Percentiles rank a stretch among this genome's conserved stretches.
Conservation (phyloP, 1,140 invertebrate species). For the Trichonephila inaurata region DNA sequence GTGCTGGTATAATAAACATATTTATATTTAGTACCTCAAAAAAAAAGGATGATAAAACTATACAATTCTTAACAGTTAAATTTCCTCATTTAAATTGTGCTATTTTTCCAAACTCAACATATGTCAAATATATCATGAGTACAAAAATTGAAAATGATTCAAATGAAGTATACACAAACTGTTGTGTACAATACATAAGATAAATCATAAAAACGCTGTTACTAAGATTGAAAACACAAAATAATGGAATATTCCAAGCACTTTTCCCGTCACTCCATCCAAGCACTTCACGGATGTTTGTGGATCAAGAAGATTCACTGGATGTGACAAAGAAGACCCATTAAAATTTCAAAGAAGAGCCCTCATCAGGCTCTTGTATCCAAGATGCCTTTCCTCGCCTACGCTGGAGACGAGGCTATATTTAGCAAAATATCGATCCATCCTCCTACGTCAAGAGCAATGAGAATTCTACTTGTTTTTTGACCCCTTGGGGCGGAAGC, state of each 20-base stretch:
- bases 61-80: no score
- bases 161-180: no score
- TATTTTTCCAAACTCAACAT: no score
- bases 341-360: not conserved
- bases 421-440: conserved; percentile 20
- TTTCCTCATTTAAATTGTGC: no score
- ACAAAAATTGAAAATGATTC: no score
- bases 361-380: not conserved
- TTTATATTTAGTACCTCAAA: no score
- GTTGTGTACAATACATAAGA: no score
- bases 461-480: not conserved
- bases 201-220: no score
- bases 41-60: no score
- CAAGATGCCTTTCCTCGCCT: conserved; percentile 1
- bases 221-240: no score
- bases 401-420: conserved; percentile 36
- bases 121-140: no score
- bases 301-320: not conserved
- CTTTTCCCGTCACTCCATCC: not conserved
- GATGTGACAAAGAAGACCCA: not conserved
- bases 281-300: not conserved
- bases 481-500: not conserved
- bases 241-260: not conserved
- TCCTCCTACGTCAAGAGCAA: conserved; percentile 14
- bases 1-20: no score